A percentile compares a stretch with the other conserved stretches of the same genome.
Conservation (phyloP, 2,888 invertebrate species). For the Polymixis lichenea region DNA sequence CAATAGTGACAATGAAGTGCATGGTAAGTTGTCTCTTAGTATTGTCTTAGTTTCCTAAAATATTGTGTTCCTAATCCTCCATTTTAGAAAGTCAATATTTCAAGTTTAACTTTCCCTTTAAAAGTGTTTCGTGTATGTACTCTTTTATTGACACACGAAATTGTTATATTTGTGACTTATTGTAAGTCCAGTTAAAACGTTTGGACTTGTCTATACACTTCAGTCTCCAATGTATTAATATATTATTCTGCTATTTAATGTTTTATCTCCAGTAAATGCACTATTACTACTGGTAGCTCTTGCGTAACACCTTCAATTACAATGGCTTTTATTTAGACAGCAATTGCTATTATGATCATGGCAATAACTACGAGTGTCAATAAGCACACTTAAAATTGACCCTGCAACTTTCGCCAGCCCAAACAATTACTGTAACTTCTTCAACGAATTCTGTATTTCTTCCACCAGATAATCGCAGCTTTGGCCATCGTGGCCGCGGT, state of each 20-base stretch:
- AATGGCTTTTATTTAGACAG: neutral
- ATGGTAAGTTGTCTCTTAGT: slow-evolving; percentile 49
- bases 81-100: neutral
- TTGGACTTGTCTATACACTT: neutral
- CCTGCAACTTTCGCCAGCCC: neutral
- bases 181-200: neutral
- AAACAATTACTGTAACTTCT: no score
- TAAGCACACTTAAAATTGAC: neutral
- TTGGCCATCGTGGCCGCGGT: slow-evolving; percentile 41
- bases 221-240: neutral
- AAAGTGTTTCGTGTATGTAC: no score
- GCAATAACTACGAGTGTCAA: neutral
- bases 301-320: neutral
- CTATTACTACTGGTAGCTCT: neutral
- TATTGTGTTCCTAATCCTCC: neutral
- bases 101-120: neutral
- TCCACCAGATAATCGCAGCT: slow-evolving; percentile 50
- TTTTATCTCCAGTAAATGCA: neutral
- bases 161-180: no score
- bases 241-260: neutral
- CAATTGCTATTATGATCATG: neutral
- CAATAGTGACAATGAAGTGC: slow-evolving; percentile 56
- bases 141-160: no score
- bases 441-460: neutral
- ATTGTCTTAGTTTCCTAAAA: neutral